Evolutionary conservation across 2,113 vertebrate species (phyloP).

Genomic region (Chaetops frenatus): DNA sequence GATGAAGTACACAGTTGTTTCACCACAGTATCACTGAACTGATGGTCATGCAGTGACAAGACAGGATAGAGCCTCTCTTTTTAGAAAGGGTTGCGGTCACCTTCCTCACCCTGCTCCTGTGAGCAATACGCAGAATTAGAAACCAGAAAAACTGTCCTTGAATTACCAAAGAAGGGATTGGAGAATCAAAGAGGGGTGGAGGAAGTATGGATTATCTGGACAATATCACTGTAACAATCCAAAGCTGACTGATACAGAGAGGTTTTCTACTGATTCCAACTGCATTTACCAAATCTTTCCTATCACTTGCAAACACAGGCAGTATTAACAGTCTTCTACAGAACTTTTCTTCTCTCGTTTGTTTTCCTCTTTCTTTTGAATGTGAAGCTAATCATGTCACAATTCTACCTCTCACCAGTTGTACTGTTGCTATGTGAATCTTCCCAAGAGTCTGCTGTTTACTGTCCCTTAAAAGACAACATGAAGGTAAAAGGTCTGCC

Average conservation of each 20-base stretch:
- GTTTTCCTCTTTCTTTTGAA: not conserved
- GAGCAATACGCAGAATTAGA: not conserved
- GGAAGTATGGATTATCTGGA: not conserved
- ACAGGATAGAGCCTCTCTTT: not conserved
- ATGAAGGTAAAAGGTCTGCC: not conserved
- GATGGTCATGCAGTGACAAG: fast-evolving
- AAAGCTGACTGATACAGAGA: not conserved
- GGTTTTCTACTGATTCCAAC: not conserved
- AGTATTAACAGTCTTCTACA: not conserved
- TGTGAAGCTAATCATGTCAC: not conserved
- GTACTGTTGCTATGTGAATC: not conserved
- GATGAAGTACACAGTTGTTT: not conserved
- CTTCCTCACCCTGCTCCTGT: not conserved
- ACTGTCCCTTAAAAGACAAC: not conserved
- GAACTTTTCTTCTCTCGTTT: not conserved
- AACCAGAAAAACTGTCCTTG: not conserved
- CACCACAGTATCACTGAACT: not conserved
- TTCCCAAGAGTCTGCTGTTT: not conserved
- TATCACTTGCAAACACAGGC: not conserved
- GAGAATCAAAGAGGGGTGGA: not conserved
- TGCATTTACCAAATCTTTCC: not conserved
- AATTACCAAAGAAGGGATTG: not conserved
- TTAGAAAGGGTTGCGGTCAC: not conserved
- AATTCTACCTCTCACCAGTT: not conserved
- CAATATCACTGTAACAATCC: not conserved